phyloP scores from a whole-genome alignment of 1,140 invertebrate species.

The Drosophila melanogaster region Release_6_plus_ISO1_MT NT_033777.3:24168501-24169000 shows the following conservation, averaged over 20 bases:
- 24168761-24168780: constrained; percentile 98
- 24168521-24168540: constrained; percentile 98
- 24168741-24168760: constrained; percentile 98
- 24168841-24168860: constrained; percentile 92
- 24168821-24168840: too few species aligned
- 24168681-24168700: constrained; percentile 96
- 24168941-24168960: constrained; percentile 92
- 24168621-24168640: constrained; percentile 95
- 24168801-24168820: constrained; percentile 88
- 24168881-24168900: constrained; percentile 98
- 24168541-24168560: constrained; percentile 98
- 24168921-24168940: constrained; percentile 98
- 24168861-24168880: constrained; percentile 99
- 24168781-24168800: constrained; percentile 99
- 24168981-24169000: constrained; percentile 98
- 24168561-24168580: constrained; percentile 97
- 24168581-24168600: constrained; percentile 94
- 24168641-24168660: constrained; percentile 94
- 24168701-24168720: constrained; percentile 96
- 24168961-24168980: constrained; percentile 99
- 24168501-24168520: constrained; percentile 97
- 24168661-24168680: constrained; percentile 96
- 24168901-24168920: constrained; percentile 96
- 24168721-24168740: constrained; percentile 99
- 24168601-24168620: constrained; percentile 98